Percentiles rank a stretch among this genome's conserved stretches.
phyloP scores from a whole-genome alignment of 2,113 vertebrate genomes.

The Labeo rohita region DNA sequence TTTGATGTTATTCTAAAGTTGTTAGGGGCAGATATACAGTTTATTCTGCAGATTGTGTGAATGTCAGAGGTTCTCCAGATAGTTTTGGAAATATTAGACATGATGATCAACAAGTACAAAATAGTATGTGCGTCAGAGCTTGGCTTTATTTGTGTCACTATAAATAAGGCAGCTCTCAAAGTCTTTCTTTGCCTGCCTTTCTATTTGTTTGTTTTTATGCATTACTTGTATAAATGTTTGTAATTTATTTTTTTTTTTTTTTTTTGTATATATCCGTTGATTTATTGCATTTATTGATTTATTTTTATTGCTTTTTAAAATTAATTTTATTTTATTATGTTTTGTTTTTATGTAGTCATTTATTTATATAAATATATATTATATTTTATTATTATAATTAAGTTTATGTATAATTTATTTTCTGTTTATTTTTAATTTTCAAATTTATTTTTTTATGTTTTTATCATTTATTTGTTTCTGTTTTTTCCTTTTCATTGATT shows the following conservation, averaged over 20 bases:
- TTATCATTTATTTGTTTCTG: no score
- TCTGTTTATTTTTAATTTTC: no score
- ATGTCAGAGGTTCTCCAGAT: not conserved
- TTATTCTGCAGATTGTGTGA: not conserved
- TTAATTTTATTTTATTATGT: no score
- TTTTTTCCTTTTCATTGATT: no score
- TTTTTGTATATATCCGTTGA: no score
- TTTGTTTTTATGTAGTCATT: no score
- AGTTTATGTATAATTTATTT: no score
- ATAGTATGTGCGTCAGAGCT: not conserved
- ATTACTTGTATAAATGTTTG: not conserved
- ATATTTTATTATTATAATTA: no score
- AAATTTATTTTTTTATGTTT: no score
- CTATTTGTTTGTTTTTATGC: not conserved
- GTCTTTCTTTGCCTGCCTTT: not conserved
- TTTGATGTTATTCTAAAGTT: not conserved
- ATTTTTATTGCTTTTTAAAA: no score
- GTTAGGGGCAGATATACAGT: not conserved
- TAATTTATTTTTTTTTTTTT: not conserved
- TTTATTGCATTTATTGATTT: no score
- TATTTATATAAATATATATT: no score
- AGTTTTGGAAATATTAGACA: not conserved
- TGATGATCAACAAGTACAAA: not conserved
- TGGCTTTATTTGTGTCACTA: not conserved
- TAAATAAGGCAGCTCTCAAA: not conserved